These are phyloP conservation scores for Phocides pigmalion DNA, from an alignment of 1,140 invertebrate species.

Conservation along the genomic window DNA sequence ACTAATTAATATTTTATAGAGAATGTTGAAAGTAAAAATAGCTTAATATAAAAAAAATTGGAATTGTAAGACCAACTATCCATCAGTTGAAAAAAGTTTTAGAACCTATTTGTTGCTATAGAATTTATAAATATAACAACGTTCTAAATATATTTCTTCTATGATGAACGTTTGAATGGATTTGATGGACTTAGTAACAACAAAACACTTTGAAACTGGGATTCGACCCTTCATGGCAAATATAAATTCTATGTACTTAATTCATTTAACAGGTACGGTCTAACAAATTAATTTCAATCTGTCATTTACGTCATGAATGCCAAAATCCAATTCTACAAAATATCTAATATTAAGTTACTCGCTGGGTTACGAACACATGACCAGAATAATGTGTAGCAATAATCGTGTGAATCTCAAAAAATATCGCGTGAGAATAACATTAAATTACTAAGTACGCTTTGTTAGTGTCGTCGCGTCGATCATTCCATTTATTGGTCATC, in stretches of 20 bases:
- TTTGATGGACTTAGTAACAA: too few relatives aligned
- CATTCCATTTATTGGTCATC: conserved; percentile 55
- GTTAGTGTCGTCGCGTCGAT: conserved; percentile 43
- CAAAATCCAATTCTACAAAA: not conserved
- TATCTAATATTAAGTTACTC: not conserved
- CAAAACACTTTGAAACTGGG: too few relatives aligned
- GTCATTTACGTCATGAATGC: not conserved
- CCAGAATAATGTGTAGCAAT: conserved; percentile 47
- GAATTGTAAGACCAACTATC: too few relatives aligned
- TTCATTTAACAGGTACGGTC: not conserved
- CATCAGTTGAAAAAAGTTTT: too few relatives aligned
- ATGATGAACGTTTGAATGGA: too few relatives aligned
- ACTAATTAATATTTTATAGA: too few relatives aligned
- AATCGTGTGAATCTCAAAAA: conserved; percentile 60
- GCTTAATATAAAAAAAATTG: too few relatives aligned
- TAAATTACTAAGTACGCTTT: conserved; percentile 26
- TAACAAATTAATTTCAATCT: not conserved
- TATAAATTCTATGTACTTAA: not conserved
- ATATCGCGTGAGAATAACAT: conserved; percentile 6
- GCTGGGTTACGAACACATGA: not conserved
- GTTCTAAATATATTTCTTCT: too few relatives aligned
- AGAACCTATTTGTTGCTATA: too few relatives aligned
- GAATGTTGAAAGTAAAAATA: too few relatives aligned
- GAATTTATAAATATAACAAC: too few relatives aligned
- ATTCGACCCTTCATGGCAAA: not conserved